phyloP scores from a whole-genome alignment of 2,797 vertebrate species.

The Ataeniobius toweri region DNA sequence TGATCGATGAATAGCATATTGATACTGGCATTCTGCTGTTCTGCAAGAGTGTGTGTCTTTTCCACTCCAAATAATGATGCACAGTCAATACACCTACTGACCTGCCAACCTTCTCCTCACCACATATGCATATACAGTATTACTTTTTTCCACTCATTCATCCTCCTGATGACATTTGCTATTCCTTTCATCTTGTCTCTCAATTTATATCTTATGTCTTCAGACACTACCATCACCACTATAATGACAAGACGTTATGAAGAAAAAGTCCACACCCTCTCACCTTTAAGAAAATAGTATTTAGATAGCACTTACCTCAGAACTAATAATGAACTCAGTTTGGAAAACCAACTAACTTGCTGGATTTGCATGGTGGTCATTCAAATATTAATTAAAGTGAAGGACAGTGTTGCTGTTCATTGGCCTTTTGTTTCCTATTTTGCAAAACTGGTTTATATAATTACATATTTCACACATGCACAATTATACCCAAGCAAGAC shows the following conservation, averaged over 20 bases:
- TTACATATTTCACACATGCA: slow-evolving; percentile 2
- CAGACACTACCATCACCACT: not conserved
- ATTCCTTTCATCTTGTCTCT: slow-evolving; percentile 3
- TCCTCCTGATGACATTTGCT: slow-evolving; percentile 35
- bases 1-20: slow-evolving; percentile 73
- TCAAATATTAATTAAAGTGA: slow-evolving; percentile 33
- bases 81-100: slow-evolving; percentile 43
- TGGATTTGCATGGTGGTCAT: slow-evolving; percentile 34
- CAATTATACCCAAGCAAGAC: slow-evolving; percentile 17
- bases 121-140: not conserved
- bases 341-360: slow-evolving; percentile 9
- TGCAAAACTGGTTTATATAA: slow-evolving; percentile 26
- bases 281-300: not conserved
- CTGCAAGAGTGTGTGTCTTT: slow-evolving; percentile 8
- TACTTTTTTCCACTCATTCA: slow-evolving; percentile 17
- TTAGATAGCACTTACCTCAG: not conserved
- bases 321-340: slow-evolving; percentile 34
- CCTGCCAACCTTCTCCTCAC: slow-evolving; percentile 30
- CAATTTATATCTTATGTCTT: slow-evolving; percentile 8
- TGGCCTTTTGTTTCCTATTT: slow-evolving; percentile 7
- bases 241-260: not conserved
- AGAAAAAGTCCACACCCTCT: slow-evolving; percentile 8
- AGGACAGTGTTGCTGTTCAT: slow-evolving; percentile 20
- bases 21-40: slow-evolving; percentile 36
- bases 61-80: slow-evolving; percentile 43